Evolutionary conservation across 2,113 vertebrate genomes (phyloP).

Genomic region (Zapus hudsonius): DNA sequence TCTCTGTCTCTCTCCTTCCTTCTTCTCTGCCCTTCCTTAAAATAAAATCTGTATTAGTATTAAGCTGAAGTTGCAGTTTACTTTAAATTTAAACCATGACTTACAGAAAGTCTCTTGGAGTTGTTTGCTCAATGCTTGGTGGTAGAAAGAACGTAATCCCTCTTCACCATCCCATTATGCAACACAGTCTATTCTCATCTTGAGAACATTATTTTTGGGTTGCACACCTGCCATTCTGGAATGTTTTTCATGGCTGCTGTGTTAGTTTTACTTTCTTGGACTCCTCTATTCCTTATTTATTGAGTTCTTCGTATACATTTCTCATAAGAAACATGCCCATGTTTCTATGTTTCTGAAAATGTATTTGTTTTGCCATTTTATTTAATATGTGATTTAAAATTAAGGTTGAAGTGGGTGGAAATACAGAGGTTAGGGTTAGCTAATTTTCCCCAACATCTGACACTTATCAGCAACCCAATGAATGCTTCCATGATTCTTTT

Average conservation of each 20-base stretch:
- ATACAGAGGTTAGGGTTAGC: background rate
- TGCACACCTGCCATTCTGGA: background rate
- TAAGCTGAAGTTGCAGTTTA: background rate
- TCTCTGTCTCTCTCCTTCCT: background rate
- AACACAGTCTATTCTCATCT: conserved; percentile 27
- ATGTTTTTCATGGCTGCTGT: background rate
- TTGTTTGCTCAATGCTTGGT: conserved; percentile 26
- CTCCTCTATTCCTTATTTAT: background rate
- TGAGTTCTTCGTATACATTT: background rate
- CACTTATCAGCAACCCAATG: background rate
- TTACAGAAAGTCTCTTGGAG: background rate
- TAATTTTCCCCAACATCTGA: background rate
- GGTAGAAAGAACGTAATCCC: background rate
- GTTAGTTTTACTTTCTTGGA: conserved; percentile 26
- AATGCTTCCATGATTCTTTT: background rate
- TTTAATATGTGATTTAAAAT: conserved; percentile 40
- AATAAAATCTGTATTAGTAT: background rate
- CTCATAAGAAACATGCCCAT: background rate
- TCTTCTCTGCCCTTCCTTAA: background rate
- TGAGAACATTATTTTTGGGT: conserved; percentile 41
- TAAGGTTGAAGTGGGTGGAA: background rate
- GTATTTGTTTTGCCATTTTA: background rate
- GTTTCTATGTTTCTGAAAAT: background rate
- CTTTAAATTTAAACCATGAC: conserved; percentile 2
- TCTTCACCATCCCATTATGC: background rate